Evolutionary conservation across 2,888 invertebrate species (phyloP), one percentile per base, ranked within the genome.

Genomic region (Sinelater perroti): DNA sequence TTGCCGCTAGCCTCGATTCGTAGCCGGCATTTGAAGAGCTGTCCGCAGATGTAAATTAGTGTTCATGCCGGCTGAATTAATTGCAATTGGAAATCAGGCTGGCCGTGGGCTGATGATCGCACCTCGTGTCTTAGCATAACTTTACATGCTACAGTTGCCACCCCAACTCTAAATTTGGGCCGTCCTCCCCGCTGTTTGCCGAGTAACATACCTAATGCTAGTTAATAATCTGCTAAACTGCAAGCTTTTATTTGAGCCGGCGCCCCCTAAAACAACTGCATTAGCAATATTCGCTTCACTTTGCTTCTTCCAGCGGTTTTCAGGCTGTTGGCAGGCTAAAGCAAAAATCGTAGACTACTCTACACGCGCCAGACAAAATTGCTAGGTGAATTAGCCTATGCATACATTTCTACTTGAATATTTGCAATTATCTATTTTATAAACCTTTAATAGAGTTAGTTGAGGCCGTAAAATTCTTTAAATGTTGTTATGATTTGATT

Each of bases 21-120:
- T 45, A 50, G 38, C 24, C 36, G 52, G 64, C 53, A 57, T 60
- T 53, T 38, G 57, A 61, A 60, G 58, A 61, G 64, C 72, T 74
- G 76, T 77, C 77, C 75, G 72, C 76, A 75, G 75, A 76, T 77
- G 75, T 74, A 75, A 77, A 77, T 76, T 76, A 75, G 73, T 73
- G 73, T 72, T 73, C 69, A 70, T 72, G 70, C 73, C 72, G 74
- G 72, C 70, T 72, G 70, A 70, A 75, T 76, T 76, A 76, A 76
- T 76, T 76, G 75, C 75, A 73, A 75, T 75, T 73, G 74, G 75
- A 76, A 75, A 75, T 76, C 75, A 71, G 68, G 74, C 73, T 71
- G 67, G 72, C 71, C 73, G 65, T 69, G 69, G 70, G 69, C 69
- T 71, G 70, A 70, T 68, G 67, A 66, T 69, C 63, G 66, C 69